Percentiles rank a stretch among this genome's conserved stretches.
These are phyloP conservation scores for Philaethria dido DNA, from an alignment of 2,888 invertebrate genomes.

Conservation along the genomic window DNA sequence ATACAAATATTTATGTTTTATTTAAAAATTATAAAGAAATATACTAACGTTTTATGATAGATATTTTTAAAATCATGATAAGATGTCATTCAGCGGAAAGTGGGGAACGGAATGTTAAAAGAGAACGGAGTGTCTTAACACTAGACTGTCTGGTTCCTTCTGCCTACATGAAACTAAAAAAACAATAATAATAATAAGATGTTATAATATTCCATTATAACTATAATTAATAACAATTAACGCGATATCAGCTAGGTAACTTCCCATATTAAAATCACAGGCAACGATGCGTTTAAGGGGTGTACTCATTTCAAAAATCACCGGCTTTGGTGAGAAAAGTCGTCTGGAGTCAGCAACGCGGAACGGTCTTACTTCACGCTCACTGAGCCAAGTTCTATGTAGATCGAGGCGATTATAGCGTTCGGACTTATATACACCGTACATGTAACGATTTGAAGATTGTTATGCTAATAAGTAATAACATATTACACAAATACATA, in stretches of 20 bases:
- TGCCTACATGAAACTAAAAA: no score
- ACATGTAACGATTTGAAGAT: slow-evolving; percentile 19
- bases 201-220: background rate
- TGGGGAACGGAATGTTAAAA: no score
- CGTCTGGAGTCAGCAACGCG: slow-evolving; percentile 68
- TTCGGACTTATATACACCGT: slow-evolving; percentile 40
- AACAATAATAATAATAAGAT: background rate
- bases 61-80: background rate
- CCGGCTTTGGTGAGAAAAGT: slow-evolving; percentile 73
- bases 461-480: slow-evolving; percentile 3
- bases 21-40: background rate
- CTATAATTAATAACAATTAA: slow-evolving; percentile 6
- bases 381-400: slow-evolving; percentile 66
- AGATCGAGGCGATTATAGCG: slow-evolving; percentile 71
- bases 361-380: slow-evolving; percentile 75
- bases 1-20: background rate
- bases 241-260: background rate
- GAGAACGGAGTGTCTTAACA: no score
- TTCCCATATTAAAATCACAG: slow-evolving; percentile 29
- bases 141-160: no score
- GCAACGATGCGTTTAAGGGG: slow-evolving; percentile 53
- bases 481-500: background rate
- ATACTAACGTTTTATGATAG: background rate
- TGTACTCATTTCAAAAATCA: slow-evolving; percentile 63
- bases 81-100: no score